phyloP scores from a whole-genome alignment of 1,140 invertebrate genomes.

The Formica exsecta region DNA sequence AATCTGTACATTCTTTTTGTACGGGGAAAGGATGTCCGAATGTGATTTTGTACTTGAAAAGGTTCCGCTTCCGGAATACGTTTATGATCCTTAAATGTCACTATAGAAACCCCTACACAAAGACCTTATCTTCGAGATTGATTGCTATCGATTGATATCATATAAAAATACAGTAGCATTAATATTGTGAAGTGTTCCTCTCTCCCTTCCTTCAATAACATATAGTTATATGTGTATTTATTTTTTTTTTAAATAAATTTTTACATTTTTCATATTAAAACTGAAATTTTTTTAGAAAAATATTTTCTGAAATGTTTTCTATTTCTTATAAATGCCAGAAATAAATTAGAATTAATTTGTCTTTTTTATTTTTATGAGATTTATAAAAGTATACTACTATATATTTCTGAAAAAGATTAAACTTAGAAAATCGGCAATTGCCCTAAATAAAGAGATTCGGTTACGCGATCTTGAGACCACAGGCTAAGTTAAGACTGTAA shows the following conservation, averaged over 20 bases:
- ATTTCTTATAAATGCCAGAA: neutral
- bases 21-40: constrained; percentile 44
- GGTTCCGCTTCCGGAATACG: constrained; percentile 72
- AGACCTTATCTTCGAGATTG: neutral
- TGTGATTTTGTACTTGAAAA: constrained; percentile 63
- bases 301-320: neutral
- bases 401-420: constrained; percentile 3
- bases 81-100: constrained; percentile 63
- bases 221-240: neutral
- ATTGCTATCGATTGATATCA: neutral
- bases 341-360: constrained; percentile 25
- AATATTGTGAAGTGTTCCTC: neutral
- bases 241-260: neutral
- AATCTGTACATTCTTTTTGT: neutral
- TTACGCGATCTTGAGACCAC: constrained; percentile 29
- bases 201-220: no score
- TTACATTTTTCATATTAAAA: neutral
- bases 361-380: constrained; percentile 12
- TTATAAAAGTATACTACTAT: neutral
- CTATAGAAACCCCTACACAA: neutral
- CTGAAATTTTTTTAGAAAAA: no score
- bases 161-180: neutral
- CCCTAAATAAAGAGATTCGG: constrained; percentile 51
- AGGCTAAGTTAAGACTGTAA: constrained; percentile 43
- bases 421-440: constrained; percentile 33